phyloP scores from a whole-genome alignment of 2,797 vertebrate genomes.

The Chiloscyllium punctatum region DNA sequence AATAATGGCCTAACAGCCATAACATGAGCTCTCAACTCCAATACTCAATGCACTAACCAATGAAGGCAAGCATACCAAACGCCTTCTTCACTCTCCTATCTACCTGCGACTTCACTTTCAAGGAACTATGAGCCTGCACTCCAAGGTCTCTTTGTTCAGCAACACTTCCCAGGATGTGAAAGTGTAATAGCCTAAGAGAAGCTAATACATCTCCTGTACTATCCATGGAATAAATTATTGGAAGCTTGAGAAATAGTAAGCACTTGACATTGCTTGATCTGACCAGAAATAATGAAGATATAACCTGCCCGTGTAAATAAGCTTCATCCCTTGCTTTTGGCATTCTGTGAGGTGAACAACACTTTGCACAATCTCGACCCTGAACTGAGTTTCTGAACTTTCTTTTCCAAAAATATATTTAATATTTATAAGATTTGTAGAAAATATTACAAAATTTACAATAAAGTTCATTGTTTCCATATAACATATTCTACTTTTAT shows the following conservation, averaged over 20 bases:
- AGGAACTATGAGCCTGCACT: too few relatives aligned
- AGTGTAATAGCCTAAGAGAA: background rate
- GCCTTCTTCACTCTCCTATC: too few relatives aligned
- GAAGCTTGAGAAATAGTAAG: background rate
- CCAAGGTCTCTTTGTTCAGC: too few relatives aligned
- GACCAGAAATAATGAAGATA: background rate
- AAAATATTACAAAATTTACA: too few relatives aligned
- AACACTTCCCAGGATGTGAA: background rate
- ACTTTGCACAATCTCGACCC: background rate
- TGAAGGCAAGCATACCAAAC: too few relatives aligned
- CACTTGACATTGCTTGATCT: background rate
- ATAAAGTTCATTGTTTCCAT: too few relatives aligned
- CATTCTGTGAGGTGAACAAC: background rate
- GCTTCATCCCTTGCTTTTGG: background rate
- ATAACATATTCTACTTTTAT: too few relatives aligned
- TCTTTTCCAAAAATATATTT: background rate
- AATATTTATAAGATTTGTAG: background rate
- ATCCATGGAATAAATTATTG: background rate
- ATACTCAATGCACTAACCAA: too few relatives aligned
- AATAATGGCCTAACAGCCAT: too few relatives aligned
- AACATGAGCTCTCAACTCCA: too few relatives aligned
- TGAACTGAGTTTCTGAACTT: background rate
- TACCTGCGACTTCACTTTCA: too few relatives aligned
- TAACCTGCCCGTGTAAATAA: background rate
- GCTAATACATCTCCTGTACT: background rate